Evolutionary conservation across 2,113 vertebrate species (phyloP), one percentile per base, ranked within the genome.

Genomic region (Paracanthobrama guichenoti): DNA sequence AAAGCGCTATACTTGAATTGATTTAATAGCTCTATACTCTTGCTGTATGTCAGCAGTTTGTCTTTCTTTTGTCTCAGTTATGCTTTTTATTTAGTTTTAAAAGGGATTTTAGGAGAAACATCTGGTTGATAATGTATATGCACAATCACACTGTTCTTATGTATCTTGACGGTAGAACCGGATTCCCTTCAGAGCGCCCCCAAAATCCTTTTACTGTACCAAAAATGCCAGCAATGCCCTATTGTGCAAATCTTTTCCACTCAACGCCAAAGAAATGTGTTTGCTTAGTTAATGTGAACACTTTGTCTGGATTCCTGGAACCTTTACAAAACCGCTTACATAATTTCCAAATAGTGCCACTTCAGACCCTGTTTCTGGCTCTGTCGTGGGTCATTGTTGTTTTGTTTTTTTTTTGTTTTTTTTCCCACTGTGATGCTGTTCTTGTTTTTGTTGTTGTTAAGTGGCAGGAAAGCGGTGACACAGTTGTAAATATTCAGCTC

Each of bases 201-300:
- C 90, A 89, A 87, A 92, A 92, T 89, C 87, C 87, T 89, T 83
- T 86, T 93, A 90, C 91, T 91, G 91, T 90, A 86, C 88, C 78
- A 53, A 69, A 31, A 73, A 66, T 66, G 76, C 88, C 86, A 84
- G 82, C 39, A 78, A 87, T 86, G 72, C 87, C 24, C 88, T 90
- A 90, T 94, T 94, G 93, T 93, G 91, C 89, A 92, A 92, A 89
- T 87, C n/a, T 81, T 81, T 90, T 90, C 78, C 86, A 86, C 86
- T 85, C 9, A 76, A 71, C 71, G 31, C 79, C 28, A 86, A 89
- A 92, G 88, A 91, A 92, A 89, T 89, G 84, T 93, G 92, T 93
- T 94, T 94, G 92, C 91, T 91, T 94, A 88, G 89, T 89, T 90
- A 90, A 83, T 90, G 88, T 87, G 93, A 91, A 93, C 92, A 92